These are phyloP conservation scores for Sparidentex hasta DNA, from an alignment of 2,797 vertebrate species.

Conservation along the genomic window DNA sequence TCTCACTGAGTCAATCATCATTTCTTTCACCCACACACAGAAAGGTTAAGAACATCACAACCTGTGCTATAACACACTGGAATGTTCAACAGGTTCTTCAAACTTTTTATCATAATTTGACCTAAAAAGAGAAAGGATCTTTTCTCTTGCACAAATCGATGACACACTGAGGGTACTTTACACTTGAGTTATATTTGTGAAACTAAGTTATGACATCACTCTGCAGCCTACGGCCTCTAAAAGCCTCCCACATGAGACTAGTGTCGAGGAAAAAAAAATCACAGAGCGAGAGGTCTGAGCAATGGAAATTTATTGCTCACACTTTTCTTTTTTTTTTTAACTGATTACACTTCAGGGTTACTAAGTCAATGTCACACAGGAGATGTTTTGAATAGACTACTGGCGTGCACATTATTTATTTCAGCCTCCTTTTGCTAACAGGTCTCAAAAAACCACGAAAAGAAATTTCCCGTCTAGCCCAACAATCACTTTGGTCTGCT, in stretches of 20 bases:
- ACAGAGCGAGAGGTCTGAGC: conserved; percentile 39
- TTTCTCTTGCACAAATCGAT: neutral
- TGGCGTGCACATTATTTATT: neutral
- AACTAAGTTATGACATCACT: conserved; percentile 19
- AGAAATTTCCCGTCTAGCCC: no score
- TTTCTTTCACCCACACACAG: neutral
- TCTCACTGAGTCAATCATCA: neutral
- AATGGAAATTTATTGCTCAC: conserved; percentile 46
- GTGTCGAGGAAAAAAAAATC: conserved; percentile 40
- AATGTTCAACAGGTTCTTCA: neutral
- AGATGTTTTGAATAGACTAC: neutral
- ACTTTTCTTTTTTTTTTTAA: conserved; percentile 8
- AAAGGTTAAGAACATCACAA: neutral
- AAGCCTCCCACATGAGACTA: conserved; percentile 59
- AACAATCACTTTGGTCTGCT: conserved; percentile 8
- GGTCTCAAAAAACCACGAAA: no score
- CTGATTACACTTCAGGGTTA: neutral
- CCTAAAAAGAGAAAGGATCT: neutral
- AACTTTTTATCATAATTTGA: neutral
- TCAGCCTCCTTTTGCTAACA: neutral
- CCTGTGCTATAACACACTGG: neutral
- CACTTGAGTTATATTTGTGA: conserved; percentile 13
- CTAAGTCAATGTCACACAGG: neutral
- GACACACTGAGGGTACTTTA: conserved; percentile 9
- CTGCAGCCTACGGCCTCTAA: conserved; percentile 43